Percentiles rank a stretch among this genome's conserved stretches.
These are phyloP conservation scores for Eurypyga helias DNA, from an alignment of 2,113 vertebrate species.

Conservation along the genomic window DNA sequence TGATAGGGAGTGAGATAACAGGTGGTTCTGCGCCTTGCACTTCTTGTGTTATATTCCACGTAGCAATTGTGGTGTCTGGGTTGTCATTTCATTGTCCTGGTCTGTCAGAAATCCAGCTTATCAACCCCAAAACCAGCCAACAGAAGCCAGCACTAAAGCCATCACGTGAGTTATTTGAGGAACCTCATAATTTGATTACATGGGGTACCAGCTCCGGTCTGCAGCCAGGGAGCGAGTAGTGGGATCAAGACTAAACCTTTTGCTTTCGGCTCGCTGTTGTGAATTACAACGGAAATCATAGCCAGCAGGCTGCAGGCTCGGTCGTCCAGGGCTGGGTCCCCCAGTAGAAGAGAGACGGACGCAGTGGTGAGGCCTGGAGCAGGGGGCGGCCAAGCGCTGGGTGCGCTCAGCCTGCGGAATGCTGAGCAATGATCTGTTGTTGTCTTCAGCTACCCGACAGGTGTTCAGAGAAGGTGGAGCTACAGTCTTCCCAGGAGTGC, in stretches of 20 bases:
- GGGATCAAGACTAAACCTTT: not conserved
- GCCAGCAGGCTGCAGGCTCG: not conserved
- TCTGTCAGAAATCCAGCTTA: not conserved
- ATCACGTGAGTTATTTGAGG: not conserved
- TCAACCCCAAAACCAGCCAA: not conserved
- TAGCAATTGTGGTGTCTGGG: not conserved
- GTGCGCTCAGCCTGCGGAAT: not conserved
- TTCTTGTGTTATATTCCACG: not conserved
- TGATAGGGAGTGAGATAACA: not conserved
- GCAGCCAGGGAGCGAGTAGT: rapidly evolving
- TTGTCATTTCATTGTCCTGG: not conserved
- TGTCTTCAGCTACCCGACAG: not conserved
- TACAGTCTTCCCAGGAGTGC: not conserved
- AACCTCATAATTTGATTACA: not conserved
- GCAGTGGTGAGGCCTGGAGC: not conserved
- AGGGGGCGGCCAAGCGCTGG: not conserved
- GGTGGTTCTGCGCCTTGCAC: not conserved
- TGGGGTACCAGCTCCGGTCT: not conserved
- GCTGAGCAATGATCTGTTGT: not conserved
- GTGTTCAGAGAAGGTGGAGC: not conserved
- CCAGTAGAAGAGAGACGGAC: not conserved
- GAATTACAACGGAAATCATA: not conserved
- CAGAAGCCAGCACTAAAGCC: not conserved
- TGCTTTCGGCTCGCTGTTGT: not conserved
- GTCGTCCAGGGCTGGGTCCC: not conserved